These are phyloP conservation scores for Pantherophis vulpinus DNA, from an alignment of 2,797 vertebrate species.

Conservation along the genomic window DNA sequence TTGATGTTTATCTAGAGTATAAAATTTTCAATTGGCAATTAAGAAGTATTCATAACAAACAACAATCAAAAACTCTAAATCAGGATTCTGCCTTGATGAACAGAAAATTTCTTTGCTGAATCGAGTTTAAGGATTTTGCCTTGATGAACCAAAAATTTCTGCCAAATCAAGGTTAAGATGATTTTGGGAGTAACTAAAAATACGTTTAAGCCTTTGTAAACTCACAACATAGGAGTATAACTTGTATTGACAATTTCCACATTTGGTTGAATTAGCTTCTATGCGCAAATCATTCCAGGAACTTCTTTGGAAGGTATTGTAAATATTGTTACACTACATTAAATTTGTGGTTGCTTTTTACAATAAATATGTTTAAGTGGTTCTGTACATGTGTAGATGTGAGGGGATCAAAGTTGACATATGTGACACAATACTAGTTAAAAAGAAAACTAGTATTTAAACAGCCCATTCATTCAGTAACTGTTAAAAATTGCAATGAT, in stretches of 20 bases:
- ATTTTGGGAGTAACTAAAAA: conserved; percentile 1
- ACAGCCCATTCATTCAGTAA: neutral
- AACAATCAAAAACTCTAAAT: conserved; percentile 23
- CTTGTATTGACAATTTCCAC: neutral
- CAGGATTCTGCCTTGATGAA: conserved; percentile 11
- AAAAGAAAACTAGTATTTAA: conserved; percentile 30
- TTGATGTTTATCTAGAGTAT: neutral
- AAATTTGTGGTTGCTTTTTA: neutral
- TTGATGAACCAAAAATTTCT: neutral
- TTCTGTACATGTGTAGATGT: neutral
- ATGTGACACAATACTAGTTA: neutral
- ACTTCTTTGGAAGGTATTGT: neutral
- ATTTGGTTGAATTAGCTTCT: neutral
- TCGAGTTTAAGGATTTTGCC: conserved; percentile 4
- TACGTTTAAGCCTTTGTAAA: neutral
- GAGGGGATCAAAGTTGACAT: conserved; percentile 11
- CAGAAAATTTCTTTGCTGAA: neutral
- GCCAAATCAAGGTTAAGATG: neutral
- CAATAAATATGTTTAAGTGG: conserved; percentile 10
- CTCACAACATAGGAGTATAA: neutral
- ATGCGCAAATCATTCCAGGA: neutral
- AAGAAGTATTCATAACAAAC: conserved; percentile 36
- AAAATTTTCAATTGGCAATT: neutral
- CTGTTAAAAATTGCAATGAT: no score
- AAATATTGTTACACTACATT: neutral